Evolutionary conservation across 2,113 vertebrate species (phyloP).

Genomic region (Galeopterus variegatus): DNA sequence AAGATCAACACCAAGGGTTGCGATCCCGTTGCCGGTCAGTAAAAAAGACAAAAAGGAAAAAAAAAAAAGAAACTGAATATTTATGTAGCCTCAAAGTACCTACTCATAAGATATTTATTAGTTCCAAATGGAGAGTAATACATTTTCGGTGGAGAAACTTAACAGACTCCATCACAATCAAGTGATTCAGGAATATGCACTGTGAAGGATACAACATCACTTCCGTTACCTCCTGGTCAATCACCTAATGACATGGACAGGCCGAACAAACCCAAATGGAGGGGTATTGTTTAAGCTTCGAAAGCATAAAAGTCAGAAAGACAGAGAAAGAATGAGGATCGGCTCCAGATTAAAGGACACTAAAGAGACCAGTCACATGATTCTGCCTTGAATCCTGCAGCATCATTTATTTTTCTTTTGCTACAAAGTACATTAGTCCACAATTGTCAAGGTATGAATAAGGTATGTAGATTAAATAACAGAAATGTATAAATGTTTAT

Average conservation of each 20-base stretch:
- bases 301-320: background rate
- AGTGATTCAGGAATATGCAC: background rate
- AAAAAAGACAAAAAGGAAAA: no score
- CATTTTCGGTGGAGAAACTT: background rate
- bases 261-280: background rate
- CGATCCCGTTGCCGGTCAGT: no score
- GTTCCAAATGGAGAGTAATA: background rate
- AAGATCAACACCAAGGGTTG: no score
- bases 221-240: background rate
- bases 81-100: background rate
- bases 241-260: background rate
- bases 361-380: background rate
- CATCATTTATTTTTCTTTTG: background rate
- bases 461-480: background rate
- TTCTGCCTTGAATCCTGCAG: background rate
- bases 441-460: background rate
- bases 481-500: background rate
- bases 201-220: background rate
- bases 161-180: background rate
- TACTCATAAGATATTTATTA: background rate
- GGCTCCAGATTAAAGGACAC: background rate
- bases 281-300: background rate
- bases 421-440: background rate
- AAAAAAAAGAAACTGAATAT: background rate
- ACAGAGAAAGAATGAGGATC: background rate